Evolutionary conservation across 1,140 invertebrate genomes (phyloP), one percentile per base, ranked within the genome.

Genomic region (Papilio dardanus): DNA sequence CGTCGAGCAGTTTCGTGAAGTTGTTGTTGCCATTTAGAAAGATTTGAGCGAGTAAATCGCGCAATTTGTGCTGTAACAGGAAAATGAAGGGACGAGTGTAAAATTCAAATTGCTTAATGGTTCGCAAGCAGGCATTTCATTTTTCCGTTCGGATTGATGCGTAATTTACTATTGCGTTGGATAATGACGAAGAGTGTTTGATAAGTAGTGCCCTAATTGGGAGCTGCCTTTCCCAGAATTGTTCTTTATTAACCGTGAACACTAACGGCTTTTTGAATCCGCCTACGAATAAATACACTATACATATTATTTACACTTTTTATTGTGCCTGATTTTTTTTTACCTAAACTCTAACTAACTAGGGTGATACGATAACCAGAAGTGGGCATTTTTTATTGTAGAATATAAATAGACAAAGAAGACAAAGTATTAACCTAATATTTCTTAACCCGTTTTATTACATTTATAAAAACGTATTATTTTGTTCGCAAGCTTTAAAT

Each of bases 91-190:
- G 88, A 91, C 86, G 88, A 89, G 88, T 92, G 90, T 90, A 88
- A 92, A 92, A 92, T 92, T 91, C 88, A 90, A 91, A 93, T 93
- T 89, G 89, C 88, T 92, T 91, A 93, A 93, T 93, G 90, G 91
- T 82, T 85, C 83, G 88, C 84, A 86, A 91, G 88, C 88, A 91
- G 83, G 89, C 88, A 92, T 93, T 93, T 93, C 91, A 93, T 93
- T 93, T n/a, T 93, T 93, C 91, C 91, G 88, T 91, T 86, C 86
- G 86, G 88, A 89, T 88, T 91, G 88, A 83, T 87, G 68, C 88
- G 89, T 91, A 89, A 90, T 91, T 91, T 91, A 92, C 86, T 86
- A 83, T 85, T 82, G 84, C 86, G 87, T 90, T 84, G 46, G 66
- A 37, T 37, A 68, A 68, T 24, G 35, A 42, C 66, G 33, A 12